phyloP scores from a whole-genome alignment of 2,113 vertebrate species.

The Anoura caudifer region DNA sequence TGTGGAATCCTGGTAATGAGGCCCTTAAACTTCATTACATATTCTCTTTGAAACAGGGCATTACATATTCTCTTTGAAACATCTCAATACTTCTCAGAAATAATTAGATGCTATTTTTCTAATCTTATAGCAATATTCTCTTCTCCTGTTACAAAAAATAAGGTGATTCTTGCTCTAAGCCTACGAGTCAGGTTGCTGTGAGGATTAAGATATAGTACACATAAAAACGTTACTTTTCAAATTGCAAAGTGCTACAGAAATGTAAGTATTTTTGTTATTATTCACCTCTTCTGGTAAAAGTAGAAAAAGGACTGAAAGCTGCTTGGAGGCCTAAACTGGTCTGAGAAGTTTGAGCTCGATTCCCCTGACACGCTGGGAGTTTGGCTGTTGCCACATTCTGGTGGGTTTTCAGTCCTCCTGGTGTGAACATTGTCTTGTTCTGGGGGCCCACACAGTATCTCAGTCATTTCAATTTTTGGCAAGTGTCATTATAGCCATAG shows the following conservation, averaged over 20 bases:
- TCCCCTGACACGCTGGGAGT: fast-evolving
- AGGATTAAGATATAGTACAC: neutral
- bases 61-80: neutral
- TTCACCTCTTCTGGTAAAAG: neutral
- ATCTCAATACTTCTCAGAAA: neutral
- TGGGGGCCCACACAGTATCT: neutral
- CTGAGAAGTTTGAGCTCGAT: neutral
- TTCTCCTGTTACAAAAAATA: neutral
- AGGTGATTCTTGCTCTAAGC: neutral
- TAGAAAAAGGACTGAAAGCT: neutral
- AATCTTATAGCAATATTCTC: neutral
- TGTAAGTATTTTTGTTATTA: neutral
- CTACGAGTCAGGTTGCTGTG: neutral
- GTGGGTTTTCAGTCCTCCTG: neutral
- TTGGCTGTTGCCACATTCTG: neutral
- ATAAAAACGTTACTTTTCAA: neutral
- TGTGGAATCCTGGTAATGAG: neutral
- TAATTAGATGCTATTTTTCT: neutral
- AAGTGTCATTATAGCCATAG: neutral
- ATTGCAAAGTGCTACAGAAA: neutral
- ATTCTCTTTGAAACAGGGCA: neutral
- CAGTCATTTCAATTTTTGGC: neutral
- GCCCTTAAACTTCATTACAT: neutral
- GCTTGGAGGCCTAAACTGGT: neutral
- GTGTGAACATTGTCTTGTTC: neutral